Conservation (phyloP, 1,140 invertebrate species). For the Bemisia tabaci region DNA sequence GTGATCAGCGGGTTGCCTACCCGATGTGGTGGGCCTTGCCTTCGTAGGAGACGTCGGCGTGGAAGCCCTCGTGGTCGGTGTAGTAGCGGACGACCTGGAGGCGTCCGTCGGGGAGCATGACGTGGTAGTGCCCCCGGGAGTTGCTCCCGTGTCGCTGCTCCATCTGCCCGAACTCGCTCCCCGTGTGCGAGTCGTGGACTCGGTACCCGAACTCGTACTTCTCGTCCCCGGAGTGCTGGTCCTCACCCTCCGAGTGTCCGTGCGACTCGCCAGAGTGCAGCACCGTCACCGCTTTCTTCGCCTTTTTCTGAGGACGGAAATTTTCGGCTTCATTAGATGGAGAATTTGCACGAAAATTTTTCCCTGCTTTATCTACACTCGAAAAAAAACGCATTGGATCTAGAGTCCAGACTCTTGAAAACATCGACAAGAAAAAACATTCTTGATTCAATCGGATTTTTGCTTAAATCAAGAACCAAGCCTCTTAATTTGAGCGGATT, state of each 20-base stretch:
- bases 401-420: too few species aligned
- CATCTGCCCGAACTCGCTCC: constrained; percentile 57
- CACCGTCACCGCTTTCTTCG: constrained; percentile 41
- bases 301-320: too few species aligned
- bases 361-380: too few species aligned
- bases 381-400: too few species aligned
- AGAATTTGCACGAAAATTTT: too few species aligned
- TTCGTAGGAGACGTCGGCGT: constrained; percentile 53
- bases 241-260: constrained; percentile 44
- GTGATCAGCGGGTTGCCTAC: too few species aligned
- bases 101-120: constrained; percentile 60
- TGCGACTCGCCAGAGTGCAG: constrained; percentile 46
- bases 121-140: constrained; percentile 57
- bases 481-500: too few species aligned
- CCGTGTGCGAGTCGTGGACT: constrained; percentile 48
- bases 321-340: too few species aligned
- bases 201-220: constrained; percentile 58
- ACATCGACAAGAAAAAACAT: too few species aligned
- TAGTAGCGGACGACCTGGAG: constrained; percentile 61
- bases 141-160: constrained; percentile 45
- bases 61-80: constrained; percentile 56
- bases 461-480: too few species aligned
- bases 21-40: neutral
- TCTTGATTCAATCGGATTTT: too few species aligned
- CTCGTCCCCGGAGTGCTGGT: constrained; percentile 53